Percentiles rank a stretch among this genome's conserved stretches.
These are phyloP conservation scores for Pterophyllum scalare DNA, from an alignment of 2,113 vertebrate genomes.

Conservation along the genomic window DNA sequence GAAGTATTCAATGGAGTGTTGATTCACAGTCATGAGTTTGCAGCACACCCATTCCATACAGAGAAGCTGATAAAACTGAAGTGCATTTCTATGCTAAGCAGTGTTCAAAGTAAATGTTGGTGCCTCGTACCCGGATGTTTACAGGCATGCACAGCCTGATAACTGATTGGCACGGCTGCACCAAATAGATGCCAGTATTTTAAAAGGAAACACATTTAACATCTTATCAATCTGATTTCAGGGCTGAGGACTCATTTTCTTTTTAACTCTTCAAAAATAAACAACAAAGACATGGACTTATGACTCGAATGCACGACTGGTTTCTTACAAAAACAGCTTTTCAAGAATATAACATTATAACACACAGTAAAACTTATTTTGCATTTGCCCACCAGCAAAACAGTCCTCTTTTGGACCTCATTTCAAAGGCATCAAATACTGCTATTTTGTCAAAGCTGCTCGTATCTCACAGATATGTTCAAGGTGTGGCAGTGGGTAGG, in stretches of 20 bases:
- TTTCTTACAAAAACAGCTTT: not conserved
- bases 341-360: not conserved
- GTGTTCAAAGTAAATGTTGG: not conserved
- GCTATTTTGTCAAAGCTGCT: not conserved
- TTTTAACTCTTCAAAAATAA: not conserved
- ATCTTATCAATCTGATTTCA: not conserved
- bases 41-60: not conserved
- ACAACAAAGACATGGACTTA: not conserved
- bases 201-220: not conserved
- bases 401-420: fast-evolving
- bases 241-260: not conserved
- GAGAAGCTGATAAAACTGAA: constrained; percentile 4
- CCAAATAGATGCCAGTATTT: not conserved
- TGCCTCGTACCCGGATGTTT: constrained; percentile 38
- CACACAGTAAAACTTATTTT: not conserved
- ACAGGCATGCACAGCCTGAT: not conserved
- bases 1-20: not conserved
- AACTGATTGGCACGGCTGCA: not conserved
- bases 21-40: constrained; percentile 21
- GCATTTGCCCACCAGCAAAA: not conserved
- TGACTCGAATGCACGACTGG: fast-evolving
- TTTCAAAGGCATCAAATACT: not conserved
- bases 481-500: not conserved
- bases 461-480: not conserved
- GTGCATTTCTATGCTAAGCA: not conserved